phyloP scores from a whole-genome alignment of 2,113 vertebrate species.

The Festucalex cinctus region DNA sequence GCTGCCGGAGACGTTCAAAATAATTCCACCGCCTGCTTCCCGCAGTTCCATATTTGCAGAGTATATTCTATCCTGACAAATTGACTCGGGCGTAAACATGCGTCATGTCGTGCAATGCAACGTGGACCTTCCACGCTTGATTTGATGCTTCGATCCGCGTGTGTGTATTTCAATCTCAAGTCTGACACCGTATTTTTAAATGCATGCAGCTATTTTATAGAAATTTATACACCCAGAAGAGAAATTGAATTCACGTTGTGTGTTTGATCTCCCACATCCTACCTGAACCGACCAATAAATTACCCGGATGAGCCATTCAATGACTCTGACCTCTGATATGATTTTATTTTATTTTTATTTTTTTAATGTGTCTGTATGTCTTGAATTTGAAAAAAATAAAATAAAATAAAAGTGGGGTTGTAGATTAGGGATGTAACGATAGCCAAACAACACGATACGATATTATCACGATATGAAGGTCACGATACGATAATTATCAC shows the following conservation, averaged over 20 bases:
- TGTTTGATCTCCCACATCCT: background rate
- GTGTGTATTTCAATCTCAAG: background rate
- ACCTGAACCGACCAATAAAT: background rate
- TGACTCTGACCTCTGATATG: too few species aligned
- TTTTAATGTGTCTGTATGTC: too few species aligned
- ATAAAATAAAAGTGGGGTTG: too few species aligned
- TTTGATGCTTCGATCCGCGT: constrained; percentile 13
- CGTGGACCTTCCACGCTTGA: constrained; percentile 24
- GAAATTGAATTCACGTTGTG: background rate
- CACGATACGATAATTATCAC: too few species aligned
- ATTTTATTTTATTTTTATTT: too few species aligned
- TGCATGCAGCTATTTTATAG: constrained; percentile 12
- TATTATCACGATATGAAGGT: too few species aligned
- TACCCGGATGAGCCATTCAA: background rate
- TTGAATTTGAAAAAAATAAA: too few species aligned
- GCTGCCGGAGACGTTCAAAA: constrained; percentile 59
- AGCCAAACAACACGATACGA: too few species aligned
- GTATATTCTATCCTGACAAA: background rate
- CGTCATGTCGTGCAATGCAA: constrained; percentile 19
- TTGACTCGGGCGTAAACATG: constrained; percentile 31
- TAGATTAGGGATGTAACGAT: too few species aligned
- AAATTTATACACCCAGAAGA: background rate
- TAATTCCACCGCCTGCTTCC: constrained; percentile 24
- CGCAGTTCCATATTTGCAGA: background rate
- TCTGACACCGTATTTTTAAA: background rate